Base-by-base conservation (phyloP, 1,140 invertebrate genomes). In the Anthonomus grandis region DNA sequence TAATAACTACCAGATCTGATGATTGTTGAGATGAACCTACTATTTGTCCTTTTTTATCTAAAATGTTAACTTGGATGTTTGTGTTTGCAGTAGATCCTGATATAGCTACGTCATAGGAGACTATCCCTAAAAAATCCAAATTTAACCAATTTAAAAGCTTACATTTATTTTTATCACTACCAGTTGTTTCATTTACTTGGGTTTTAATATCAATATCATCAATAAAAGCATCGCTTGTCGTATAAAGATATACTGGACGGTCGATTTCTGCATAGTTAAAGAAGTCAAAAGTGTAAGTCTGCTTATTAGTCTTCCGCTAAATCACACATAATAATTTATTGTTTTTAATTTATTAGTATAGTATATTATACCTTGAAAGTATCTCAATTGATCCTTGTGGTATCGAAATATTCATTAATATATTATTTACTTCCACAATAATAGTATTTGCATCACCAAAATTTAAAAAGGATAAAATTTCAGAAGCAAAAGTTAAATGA, bases 201-300 rank as follows among this genome's bases (percentile, higher is more conserved):
- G 91, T 94, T 34, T 78, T 81, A 18, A 95, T 78, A 13, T 84
- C 84, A 24, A 96, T 84, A 68, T 96, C 93, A 65, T 92, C 84
- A 19, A 97, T 85, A 69, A 87, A 92, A 0, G 81, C 75, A 38
- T 77, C 76, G 4, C 92, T 93, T 15, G 90, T 93, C 2, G 91
- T 88, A 70, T 93, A 92, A 5, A 98, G 67, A 62, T 86, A 80
- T 23, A 98, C 94, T 38, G 90, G 82, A 49, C 95, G 82, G 72
- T 98, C 91, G 50, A 98, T 95, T 5, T 95, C 95, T 8, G 95
- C 95, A 75, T 97, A 98, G 73, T 98, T 97, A 76, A 95, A 97
- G 74, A 98, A 98, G 72, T 98, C 95, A 74, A 97, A 97, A 19
- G 86, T 86, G 50, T 92, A 90, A 22, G 81, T 79, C 67, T 93